Conservation (phyloP, 1,140 invertebrate species). For the Ladona fulva region DNA sequence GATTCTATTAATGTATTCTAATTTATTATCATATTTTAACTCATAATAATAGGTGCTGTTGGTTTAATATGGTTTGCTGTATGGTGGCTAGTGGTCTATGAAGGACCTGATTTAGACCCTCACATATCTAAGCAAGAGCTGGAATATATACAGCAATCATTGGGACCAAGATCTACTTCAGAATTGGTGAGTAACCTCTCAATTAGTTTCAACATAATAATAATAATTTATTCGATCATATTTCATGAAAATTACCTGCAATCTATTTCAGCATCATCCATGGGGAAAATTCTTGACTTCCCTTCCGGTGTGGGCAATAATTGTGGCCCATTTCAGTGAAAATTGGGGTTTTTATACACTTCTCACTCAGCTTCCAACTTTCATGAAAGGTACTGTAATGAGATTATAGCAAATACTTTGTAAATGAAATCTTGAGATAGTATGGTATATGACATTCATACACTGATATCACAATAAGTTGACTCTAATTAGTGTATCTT, state of each 20-base stretch:
- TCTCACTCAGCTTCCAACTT: slow-evolving; percentile 46
- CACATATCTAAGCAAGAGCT: slow-evolving; percentile 36
- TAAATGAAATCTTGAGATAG: no score
- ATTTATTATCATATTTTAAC: slow-evolving; percentile 13
- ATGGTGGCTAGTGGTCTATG: slow-evolving; percentile 31
- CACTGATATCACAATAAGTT: no score
- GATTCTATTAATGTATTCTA: not conserved
- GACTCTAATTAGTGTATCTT: no score
- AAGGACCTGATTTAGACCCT: slow-evolving; percentile 37
- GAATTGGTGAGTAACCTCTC: not conserved
- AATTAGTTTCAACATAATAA: slow-evolving; percentile 13
- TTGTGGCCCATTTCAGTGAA: slow-evolving; percentile 48
- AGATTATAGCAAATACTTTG: no score
- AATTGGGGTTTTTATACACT: slow-evolving; percentile 56
- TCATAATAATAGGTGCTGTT: slow-evolving; percentile 24
- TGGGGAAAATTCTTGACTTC: slow-evolving; percentile 45
- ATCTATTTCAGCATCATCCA: slow-evolving; percentile 27
- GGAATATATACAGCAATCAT: slow-evolving; percentile 33
- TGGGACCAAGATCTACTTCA: slow-evolving; percentile 22
- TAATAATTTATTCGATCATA: not conserved
- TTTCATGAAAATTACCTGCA: not conserved
- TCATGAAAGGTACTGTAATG: slow-evolving; percentile 26
- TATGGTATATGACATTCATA: no score
- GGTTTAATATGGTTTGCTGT: slow-evolving; percentile 25
- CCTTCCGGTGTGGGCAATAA: slow-evolving; percentile 47